These are phyloP conservation scores for Tiliacea aurago DNA, from an alignment of 2,888 invertebrate species.

Conservation along the genomic window DNA sequence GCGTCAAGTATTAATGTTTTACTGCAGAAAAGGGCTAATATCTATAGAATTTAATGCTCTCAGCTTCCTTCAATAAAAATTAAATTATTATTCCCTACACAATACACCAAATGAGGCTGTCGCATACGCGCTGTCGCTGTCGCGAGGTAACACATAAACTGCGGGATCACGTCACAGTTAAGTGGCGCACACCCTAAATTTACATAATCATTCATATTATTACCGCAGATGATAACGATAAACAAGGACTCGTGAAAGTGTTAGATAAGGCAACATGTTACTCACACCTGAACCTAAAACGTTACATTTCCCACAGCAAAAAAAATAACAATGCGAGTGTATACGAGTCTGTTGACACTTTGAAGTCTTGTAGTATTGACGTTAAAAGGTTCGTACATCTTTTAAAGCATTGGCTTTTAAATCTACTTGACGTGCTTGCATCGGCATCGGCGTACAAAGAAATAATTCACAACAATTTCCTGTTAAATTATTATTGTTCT, in stretches of 20 bases:
- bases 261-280: neutral
- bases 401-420: neutral
- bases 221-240: neutral
- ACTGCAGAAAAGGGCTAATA: neutral
- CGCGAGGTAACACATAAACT: slow-evolving; percentile 15
- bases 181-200: slow-evolving; percentile 37
- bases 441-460: too few species aligned
- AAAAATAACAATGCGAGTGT: neutral
- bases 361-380: neutral
- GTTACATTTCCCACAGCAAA: neutral
- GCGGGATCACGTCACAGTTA: slow-evolving; percentile 24
- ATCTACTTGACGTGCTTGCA: too few species aligned
- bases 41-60: neutral
- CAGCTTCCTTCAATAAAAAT: neutral
- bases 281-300: neutral
- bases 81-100: neutral
- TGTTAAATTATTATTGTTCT: too few species aligned
- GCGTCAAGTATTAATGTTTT: neutral
- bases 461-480: too few species aligned
- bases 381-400: neutral
- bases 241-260: neutral
- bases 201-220: slow-evolving; percentile 29
- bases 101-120: neutral
- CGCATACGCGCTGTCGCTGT: too few species aligned
- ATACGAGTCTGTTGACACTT: too few species aligned